phyloP scores from a whole-genome alignment of 2,797 vertebrate species.

The Thamnophis elegans region DNA sequence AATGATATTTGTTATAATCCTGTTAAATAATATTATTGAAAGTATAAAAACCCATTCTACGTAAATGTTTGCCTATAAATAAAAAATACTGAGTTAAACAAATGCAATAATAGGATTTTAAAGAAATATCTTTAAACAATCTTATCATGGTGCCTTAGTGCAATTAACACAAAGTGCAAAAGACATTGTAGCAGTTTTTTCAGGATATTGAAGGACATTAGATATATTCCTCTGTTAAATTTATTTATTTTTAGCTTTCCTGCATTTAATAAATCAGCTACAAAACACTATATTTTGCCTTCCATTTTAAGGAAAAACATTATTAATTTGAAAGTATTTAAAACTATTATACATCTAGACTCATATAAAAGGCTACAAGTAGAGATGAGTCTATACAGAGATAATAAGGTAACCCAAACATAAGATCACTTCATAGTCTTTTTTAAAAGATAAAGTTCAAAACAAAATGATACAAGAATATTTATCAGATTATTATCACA shows the following conservation, averaged over 20 bases:
- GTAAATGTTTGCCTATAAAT: not conserved
- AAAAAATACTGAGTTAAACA: constrained; percentile 13
- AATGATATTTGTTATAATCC: not conserved
- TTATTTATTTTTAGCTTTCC: constrained; percentile 24
- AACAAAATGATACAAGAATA: constrained; percentile 50
- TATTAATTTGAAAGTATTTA: constrained; percentile 47
- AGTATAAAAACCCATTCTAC: not conserved
- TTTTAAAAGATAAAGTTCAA: constrained; percentile 44
- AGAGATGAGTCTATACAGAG: constrained; percentile 30
- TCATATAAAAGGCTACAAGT: not conserved
- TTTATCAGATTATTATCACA: constrained; percentile 58
- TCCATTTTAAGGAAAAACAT: constrained; percentile 35
- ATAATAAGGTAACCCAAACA: constrained; percentile 23
- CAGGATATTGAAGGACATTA: not conserved
- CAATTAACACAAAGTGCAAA: constrained; percentile 2
- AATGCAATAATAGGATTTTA: not conserved
- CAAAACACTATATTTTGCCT: constrained; percentile 18
- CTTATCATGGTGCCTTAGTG: not conserved
- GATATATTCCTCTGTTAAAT: constrained; percentile 12
- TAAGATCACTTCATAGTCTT: constrained; percentile 13
- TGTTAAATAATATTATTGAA: not conserved
- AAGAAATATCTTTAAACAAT: not conserved
- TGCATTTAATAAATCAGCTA: not conserved
- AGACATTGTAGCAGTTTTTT: constrained; percentile 19
- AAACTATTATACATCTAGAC: constrained; percentile 27